Evolutionary conservation across 2,113 vertebrate species (phyloP), one percentile per base, ranked within the genome.

Genomic region (Aspidoscelis tigris): DNA sequence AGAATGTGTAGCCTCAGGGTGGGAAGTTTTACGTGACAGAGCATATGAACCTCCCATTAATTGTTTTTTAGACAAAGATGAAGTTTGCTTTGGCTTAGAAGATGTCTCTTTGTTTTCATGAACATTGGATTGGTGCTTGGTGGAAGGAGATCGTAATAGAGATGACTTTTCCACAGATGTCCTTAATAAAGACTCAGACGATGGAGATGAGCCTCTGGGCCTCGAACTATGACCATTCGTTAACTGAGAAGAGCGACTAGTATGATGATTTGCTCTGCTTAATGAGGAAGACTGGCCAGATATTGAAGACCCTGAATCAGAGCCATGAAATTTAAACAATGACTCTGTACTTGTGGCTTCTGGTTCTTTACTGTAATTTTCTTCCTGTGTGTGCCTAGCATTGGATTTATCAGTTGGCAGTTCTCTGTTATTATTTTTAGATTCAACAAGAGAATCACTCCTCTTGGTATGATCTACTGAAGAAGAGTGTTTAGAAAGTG

Each of bases 401-500:
- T 14, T 16, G 65, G 88, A 78, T 64, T 83, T 91, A 78, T 92
- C 92, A 43, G 75, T 10, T 0, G 77, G 41, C 65, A 53, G 61
- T 18, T 88, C 85, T 86, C 90, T 94, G 69, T 18, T 41, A 9
- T 6, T 88, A 76, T 58, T 84, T 83, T 89, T 87, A 76, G 84
- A 3, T 68, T 89, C 84, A 0, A 92, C 72, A 73, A 91, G 93
- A 88, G 92, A 39, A 75, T 85, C 91, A 81, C 89, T 93, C 68
- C 93, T 93, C 11, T 88, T 92, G 12, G 88, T 88, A 75, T 93
- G 91, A 33, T 75, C 3, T 50, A 85, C 61, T 89, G 91, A 88
- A 87, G 89, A 89, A 9, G 91, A 90, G 80, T 94, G 91, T 80
- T 90, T 92, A 81, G 96, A 89, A 85, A 87, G 91, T 0, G 94